Conservation (phyloP, 2,113 vertebrate species). For the Willisornis vidua region DNA sequence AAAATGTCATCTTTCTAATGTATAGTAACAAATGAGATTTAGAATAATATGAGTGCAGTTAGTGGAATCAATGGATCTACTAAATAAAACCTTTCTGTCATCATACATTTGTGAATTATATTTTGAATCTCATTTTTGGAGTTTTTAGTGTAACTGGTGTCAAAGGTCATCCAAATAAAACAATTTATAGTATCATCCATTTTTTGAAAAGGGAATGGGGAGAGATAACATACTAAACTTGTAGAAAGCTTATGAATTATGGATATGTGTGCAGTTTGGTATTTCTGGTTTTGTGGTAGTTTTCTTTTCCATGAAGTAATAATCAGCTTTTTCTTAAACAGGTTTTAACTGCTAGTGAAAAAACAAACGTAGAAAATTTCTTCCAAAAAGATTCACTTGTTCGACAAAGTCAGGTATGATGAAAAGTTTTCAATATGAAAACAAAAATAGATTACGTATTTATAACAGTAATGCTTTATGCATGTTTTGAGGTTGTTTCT, state of each 20-base stretch:
- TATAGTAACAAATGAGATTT: neutral
- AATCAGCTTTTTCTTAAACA: conserved; percentile 55
- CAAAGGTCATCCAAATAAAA: neutral
- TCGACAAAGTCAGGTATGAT: conserved; percentile 92
- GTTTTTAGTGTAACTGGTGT: neutral
- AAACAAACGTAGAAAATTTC: conserved; percentile 85
- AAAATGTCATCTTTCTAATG: neutral
- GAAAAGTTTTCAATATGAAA: neutral
- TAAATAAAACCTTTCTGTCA: neutral
- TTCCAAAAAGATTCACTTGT: conserved; percentile 91
- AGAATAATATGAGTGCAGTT: neutral
- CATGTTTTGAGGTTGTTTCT: neutral
- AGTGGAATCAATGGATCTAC: neutral
- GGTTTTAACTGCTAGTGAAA: conserved; percentile 90
- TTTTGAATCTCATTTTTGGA: neutral
- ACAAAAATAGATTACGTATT: neutral
- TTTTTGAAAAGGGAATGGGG: neutral
- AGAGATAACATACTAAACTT: neutral
- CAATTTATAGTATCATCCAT: neutral
- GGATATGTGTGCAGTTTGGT: neutral
- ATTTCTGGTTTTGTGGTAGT: neutral
- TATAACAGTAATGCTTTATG: neutral
- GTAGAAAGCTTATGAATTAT: neutral
- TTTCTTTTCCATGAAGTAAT: neutral
- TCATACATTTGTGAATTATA: neutral